Conservation (phyloP, 2,797 vertebrate genomes). For the Neostethus bicornis region DNA sequence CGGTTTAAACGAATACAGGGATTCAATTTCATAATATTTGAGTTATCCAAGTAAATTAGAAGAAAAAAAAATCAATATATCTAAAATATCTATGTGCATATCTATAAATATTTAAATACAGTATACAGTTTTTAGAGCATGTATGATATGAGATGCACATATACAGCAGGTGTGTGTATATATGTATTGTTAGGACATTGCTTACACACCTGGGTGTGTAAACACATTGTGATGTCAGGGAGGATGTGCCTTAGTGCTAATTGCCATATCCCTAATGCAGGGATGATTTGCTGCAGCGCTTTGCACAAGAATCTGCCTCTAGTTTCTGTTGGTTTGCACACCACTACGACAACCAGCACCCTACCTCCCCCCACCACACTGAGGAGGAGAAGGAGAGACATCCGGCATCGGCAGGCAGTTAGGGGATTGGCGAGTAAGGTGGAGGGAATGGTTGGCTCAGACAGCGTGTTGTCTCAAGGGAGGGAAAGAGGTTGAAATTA, state of each 20-base stretch:
- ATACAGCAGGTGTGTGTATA: no score
- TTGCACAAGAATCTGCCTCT: slow-evolving; percentile 75
- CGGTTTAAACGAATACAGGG: slow-evolving; percentile 1
- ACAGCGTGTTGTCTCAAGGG: slow-evolving; percentile 82
- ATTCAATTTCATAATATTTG: slow-evolving; percentile 12
- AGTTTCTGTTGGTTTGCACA: slow-evolving; percentile 44
- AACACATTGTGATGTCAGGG: slow-evolving; percentile 48
- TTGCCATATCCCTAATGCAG: slow-evolving; percentile 82
- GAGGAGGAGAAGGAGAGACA: slow-evolving; percentile 78
- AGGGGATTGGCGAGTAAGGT: slow-evolving; percentile 71
- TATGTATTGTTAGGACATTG: slow-evolving; percentile 15
- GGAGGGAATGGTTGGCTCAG: slow-evolving; percentile 72
- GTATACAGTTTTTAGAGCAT: no score
- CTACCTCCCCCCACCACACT: slow-evolving; percentile 43
- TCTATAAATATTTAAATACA: slow-evolving; percentile 6
- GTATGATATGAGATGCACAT: no score
- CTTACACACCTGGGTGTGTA: slow-evolving; percentile 5
- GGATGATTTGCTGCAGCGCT: slow-evolving; percentile 83
- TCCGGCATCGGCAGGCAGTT: slow-evolving; percentile 79
- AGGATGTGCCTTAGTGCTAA: slow-evolving; percentile 77
- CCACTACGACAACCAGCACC: slow-evolving; percentile 16
- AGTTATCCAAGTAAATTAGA: slow-evolving; percentile 17
- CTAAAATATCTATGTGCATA: slow-evolving; percentile 13
- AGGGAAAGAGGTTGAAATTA: slow-evolving; percentile 82
- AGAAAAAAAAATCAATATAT: slow-evolving; percentile 2